Conservation (phyloP, 2,888 invertebrate genomes). For the Rhamnusium bicolor region DNA sequence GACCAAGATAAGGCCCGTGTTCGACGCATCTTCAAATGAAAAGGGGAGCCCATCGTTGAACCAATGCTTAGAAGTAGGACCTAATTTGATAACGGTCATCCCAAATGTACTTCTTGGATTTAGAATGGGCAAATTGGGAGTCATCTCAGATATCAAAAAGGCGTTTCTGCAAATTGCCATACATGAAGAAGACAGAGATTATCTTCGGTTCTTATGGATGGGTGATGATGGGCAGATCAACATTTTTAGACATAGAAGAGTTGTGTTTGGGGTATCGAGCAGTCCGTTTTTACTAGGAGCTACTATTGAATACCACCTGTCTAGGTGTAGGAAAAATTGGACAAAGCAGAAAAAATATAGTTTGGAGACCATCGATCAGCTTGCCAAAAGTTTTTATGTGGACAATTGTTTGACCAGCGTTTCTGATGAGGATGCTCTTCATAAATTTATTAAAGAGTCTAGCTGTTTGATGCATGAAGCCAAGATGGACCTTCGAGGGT, state of each 20-base stretch:
- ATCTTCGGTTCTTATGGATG: too few species aligned
- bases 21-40: slow-evolving; percentile 56
- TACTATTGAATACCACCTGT: too few species aligned
- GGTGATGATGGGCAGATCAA: too few species aligned
- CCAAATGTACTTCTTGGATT: slow-evolving; percentile 44
- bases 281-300: too few species aligned
- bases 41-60: slow-evolving; percentile 54
- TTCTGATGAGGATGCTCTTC: slow-evolving; percentile 11
- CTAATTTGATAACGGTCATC: slow-evolving; percentile 43
- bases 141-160: too few species aligned
- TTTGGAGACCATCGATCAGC: slow-evolving; percentile 8
- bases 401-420: slow-evolving; percentile 29
- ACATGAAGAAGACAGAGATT: too few species aligned
- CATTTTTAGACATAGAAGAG: too few species aligned
- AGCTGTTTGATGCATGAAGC: slow-evolving; percentile 21
- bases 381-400: slow-evolving; percentile 30
- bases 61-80: slow-evolving; percentile 48
- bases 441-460: slow-evolving; percentile 31
- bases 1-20: too few species aligned
- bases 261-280: too few species aligned
- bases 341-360: neutral
- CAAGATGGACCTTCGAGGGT: slow-evolving; percentile 41
- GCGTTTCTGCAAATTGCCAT: too few species aligned
- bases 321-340: slow-evolving; percentile 10
- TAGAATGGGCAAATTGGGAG: slow-evolving; percentile 41